These are phyloP conservation scores for Lepus oiostolus DNA, from an alignment of 2,797 vertebrate genomes.

Conservation along the genomic window DNA sequence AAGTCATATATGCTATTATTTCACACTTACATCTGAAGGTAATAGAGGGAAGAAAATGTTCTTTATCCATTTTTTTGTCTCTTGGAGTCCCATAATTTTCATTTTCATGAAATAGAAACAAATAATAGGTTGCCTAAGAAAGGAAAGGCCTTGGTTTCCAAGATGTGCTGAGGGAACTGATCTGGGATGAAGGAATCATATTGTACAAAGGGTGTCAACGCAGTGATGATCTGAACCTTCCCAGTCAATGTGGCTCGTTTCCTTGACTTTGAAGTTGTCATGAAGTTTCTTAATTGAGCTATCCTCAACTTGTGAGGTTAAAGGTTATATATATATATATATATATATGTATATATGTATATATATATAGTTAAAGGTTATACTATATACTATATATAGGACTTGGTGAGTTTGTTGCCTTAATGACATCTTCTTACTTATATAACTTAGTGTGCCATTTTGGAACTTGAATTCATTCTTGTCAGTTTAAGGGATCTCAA, in stretches of 20 bases:
- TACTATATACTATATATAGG: too few relatives aligned
- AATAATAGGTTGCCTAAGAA: neutral
- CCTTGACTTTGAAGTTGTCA: constrained; percentile 97
- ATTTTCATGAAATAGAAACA: neutral
- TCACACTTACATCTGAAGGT: neutral
- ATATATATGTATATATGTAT: too few relatives aligned
- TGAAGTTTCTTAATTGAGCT: constrained; percentile 98
- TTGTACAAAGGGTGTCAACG: constrained; percentile 82
- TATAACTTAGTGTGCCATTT: constrained; percentile 81
- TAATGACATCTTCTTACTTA: constrained; percentile 83
- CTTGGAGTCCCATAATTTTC: neutral
- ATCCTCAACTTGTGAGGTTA: constrained; percentile 92
- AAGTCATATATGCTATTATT: neutral
- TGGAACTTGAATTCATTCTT: constrained; percentile 83
- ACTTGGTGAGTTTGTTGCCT: constrained; percentile 85
- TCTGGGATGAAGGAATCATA: too few relatives aligned
- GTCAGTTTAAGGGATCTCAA: constrained; percentile 72
- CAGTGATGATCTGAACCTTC: constrained; percentile 98
- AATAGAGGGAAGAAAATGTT: neutral
- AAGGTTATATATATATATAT: too few relatives aligned
- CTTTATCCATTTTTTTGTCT: neutral
- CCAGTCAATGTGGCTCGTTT: constrained; percentile 99
- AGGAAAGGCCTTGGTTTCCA: neutral
- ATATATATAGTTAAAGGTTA: too few relatives aligned
- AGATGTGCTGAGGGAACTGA: too few relatives aligned